Evolutionary conservation across 2,888 invertebrate genomes (phyloP).

Genomic region (Leistus spinibarbis): DNA sequence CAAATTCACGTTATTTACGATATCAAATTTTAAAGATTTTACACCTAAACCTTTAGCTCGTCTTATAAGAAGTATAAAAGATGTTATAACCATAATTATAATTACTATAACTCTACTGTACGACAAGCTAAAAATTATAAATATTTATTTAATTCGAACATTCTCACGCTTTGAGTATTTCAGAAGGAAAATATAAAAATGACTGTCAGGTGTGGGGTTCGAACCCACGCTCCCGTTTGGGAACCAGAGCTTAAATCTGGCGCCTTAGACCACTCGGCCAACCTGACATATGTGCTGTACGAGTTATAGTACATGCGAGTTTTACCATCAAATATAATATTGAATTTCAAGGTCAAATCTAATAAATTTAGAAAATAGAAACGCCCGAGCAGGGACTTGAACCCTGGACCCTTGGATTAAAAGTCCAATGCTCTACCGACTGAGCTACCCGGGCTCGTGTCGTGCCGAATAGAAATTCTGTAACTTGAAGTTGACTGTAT

Average conservation of each 20-base stretch:
- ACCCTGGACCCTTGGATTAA: constrained; percentile 81
- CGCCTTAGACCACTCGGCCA: constrained; percentile 85
- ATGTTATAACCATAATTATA: no score
- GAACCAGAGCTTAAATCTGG: constrained; percentile 85
- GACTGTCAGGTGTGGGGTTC: constrained; percentile 77
- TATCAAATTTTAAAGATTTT: not conserved
- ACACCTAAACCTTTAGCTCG: no score
- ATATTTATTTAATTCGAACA: no score
- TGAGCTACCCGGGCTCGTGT: constrained; percentile 70
- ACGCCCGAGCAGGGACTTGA: constrained; percentile 76
- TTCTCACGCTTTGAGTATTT: not conserved
- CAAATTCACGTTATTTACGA: no score
- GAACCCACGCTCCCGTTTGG: constrained; percentile 82
- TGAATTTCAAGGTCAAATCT: not conserved
- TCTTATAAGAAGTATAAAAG: no score
- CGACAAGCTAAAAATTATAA: no score
- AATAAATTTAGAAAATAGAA: not conserved
- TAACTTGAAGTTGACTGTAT: no score
- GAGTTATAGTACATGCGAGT: not conserved
- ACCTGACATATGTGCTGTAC: constrained; percentile 61
- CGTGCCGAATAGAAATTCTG: no score
- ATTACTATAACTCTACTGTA: no score
- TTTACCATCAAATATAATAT: not conserved
- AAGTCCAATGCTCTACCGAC: constrained; percentile 78
- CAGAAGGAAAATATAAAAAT: not conserved